phyloP scores from a whole-genome alignment of 2,797 vertebrate species.

The Lutjanus campechanus region DNA sequence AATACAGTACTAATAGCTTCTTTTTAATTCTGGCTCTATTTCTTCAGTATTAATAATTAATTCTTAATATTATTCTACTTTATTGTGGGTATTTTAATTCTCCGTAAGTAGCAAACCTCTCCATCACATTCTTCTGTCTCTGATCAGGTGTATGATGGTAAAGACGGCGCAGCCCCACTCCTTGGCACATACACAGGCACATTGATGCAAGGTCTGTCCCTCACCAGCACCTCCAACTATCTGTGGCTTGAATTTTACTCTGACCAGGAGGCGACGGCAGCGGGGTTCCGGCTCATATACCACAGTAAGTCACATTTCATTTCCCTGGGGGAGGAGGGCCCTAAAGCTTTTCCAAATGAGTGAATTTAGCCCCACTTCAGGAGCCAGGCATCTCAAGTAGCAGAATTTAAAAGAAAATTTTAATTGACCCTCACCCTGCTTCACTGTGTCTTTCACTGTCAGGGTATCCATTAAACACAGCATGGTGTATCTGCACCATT shows the following conservation, averaged over 20 bases:
- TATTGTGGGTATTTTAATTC: slow-evolving; percentile 4
- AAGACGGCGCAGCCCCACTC: slow-evolving; percentile 90
- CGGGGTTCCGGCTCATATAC: slow-evolving; percentile 95
- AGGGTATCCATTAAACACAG: slow-evolving; percentile 71
- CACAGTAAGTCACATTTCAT: slow-evolving; percentile 90
- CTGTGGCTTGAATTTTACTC: slow-evolving; percentile 98
- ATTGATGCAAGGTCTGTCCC: slow-evolving; percentile 89
- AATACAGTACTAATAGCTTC: slow-evolving; percentile 29
- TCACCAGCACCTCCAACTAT: slow-evolving; percentile 96
- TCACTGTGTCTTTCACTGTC: slow-evolving; percentile 67
- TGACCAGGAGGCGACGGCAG: slow-evolving; percentile 90
- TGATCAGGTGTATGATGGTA: slow-evolving; percentile 95
- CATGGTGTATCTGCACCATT: slow-evolving; percentile 58
- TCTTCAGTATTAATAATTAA: slow-evolving; percentile 48
- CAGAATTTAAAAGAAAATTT: slow-evolving; percentile 71
- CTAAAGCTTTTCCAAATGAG: slow-evolving; percentile 68
- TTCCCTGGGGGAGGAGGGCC: slow-evolving; percentile 42
- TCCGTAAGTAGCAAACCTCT: background rate
- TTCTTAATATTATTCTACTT: slow-evolving; percentile 33
- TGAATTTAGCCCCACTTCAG: slow-evolving; percentile 65
- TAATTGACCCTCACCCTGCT: slow-evolving; percentile 74
- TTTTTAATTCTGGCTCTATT: slow-evolving; percentile 35
- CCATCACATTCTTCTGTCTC: slow-evolving; percentile 29
- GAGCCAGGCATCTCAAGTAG: slow-evolving; percentile 62
- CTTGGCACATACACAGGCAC: slow-evolving; percentile 91